Evolutionary conservation across 2,113 vertebrate genomes (phyloP).

Genomic region (Lamprologus sp.): DNA sequence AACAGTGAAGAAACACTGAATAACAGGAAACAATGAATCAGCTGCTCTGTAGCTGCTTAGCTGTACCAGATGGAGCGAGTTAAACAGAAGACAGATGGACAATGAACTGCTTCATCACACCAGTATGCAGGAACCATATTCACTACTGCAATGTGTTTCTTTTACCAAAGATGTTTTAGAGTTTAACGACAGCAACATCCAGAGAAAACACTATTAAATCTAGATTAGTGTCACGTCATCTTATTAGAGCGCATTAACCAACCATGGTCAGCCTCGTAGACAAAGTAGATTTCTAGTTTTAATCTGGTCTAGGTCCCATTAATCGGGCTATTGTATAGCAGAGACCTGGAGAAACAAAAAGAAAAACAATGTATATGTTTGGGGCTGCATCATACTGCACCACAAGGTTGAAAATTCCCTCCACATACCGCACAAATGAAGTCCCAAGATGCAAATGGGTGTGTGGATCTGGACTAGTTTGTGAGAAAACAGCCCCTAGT

Average conservation of each 20-base stretch:
- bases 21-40: background rate
- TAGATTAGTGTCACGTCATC: background rate
- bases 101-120: slow-evolving; percentile 44
- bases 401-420: background rate
- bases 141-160: background rate
- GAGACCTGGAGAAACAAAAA: background rate
- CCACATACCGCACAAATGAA: background rate
- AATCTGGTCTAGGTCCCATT: background rate
- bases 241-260: background rate
- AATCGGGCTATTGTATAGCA: background rate
- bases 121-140: slow-evolving; percentile 43
- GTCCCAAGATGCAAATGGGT: background rate
- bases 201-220: background rate
- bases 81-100: slow-evolving; percentile 48
- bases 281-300: background rate
- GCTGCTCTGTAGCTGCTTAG: background rate
- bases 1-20: background rate
- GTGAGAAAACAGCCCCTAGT: background rate
- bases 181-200: background rate
- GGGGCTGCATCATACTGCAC: background rate
- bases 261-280: background rate
- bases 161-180: background rate
- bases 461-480: background rate
- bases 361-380: background rate
- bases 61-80: slow-evolving; percentile 42